phyloP scores from a whole-genome alignment of 2,797 vertebrate genomes.

The Gastrophryne carolinensis region DNA sequence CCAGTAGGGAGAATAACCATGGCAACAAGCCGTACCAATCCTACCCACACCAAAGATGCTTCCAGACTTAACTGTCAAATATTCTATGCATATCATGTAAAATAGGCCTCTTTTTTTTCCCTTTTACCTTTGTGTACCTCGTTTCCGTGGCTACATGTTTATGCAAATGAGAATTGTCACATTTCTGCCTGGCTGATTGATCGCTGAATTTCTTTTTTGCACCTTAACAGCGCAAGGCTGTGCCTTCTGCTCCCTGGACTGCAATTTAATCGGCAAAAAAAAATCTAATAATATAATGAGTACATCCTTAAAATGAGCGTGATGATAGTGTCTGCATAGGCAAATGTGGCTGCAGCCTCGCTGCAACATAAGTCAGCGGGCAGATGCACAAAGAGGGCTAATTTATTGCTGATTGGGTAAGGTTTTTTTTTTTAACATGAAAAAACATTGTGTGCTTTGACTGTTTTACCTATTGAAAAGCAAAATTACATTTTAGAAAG shows the following conservation, averaged over 20 bases:
- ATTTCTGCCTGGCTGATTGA: constrained; percentile 70
- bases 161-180: constrained; percentile 84
- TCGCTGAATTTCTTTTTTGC: constrained; percentile 71
- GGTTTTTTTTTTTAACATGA: constrained; percentile 65
- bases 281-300: constrained; percentile 63
- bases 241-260: constrained; percentile 60
- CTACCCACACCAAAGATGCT: constrained; percentile 68
- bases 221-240: constrained; percentile 68
- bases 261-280: constrained; percentile 68
- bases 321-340: constrained; percentile 59
- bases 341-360: constrained; percentile 55
- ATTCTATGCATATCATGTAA: constrained; percentile 88
- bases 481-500: not conserved
- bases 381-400: constrained; percentile 59
- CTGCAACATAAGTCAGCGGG: constrained; percentile 56
- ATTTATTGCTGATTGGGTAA: constrained; percentile 64
- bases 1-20: constrained; percentile 76
- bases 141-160: constrained; percentile 76
- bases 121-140: constrained; percentile 84
- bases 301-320: constrained; percentile 64
- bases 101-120: constrained; percentile 82
- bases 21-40: constrained; percentile 71
- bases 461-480: not conserved
- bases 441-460: constrained; percentile 29
- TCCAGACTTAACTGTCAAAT: constrained; percentile 75